Conservation (phyloP, 92 coral and sea anemone species). For the Actinostola sp. region DNA sequence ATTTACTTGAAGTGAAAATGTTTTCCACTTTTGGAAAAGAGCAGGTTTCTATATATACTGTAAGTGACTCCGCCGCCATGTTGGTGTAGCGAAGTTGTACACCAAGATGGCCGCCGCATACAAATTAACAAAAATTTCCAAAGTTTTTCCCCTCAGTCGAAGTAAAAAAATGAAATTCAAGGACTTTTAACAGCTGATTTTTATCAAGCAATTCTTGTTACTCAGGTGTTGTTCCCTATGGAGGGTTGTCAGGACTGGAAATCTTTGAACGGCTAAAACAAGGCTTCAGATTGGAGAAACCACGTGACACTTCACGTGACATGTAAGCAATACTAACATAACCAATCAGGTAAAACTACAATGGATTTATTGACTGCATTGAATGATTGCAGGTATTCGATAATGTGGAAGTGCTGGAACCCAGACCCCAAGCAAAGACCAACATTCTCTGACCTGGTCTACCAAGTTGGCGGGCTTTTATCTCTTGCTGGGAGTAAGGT, state of each 20-base stretch:
- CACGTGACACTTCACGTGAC: slow-evolving; percentile 63
- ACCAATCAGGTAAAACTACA: not conserved
- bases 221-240: slow-evolving; percentile 63
- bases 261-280: slow-evolving; percentile 34
- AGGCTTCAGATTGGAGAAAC: slow-evolving; percentile 72
- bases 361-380: too few species aligned
- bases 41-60: too few species aligned
- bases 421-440: slow-evolving; percentile 64
- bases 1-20: too few species aligned
- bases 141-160: too few species aligned
- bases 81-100: too few species aligned
- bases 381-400: slow-evolving; percentile 59
- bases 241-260: slow-evolving; percentile 51
- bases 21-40: too few species aligned
- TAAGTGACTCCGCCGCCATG: too few species aligned
- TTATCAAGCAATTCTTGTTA: not conserved
- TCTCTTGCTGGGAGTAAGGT: too few species aligned
- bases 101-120: too few species aligned
- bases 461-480: slow-evolving; percentile 10
- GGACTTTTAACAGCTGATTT: too few species aligned
- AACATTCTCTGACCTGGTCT: slow-evolving; percentile 36
- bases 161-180: too few species aligned
- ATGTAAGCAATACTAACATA: slow-evolving; percentile 52
- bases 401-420: slow-evolving; percentile 68
- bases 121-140: too few species aligned